These are phyloP conservation scores for Lasius fuliginosus DNA, from an alignment of 2,888 invertebrate species.

Conservation along the genomic window DNA sequence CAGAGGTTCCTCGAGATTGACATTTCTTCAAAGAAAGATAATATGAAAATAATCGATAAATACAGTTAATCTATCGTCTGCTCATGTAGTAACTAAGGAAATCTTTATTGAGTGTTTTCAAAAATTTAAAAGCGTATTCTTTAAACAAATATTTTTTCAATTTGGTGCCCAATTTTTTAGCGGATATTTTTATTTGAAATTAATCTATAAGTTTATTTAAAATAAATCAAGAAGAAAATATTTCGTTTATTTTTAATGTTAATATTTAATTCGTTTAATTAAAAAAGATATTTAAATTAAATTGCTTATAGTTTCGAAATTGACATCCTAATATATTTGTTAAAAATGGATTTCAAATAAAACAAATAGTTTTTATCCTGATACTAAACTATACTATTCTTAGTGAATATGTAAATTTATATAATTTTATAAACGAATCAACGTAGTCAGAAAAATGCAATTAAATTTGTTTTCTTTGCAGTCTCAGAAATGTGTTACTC, in stretches of 20 bases:
- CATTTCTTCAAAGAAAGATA: neutral
- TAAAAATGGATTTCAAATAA: neutral
- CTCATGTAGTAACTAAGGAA: neutral
- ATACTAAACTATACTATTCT: neutral
- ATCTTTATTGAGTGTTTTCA: neutral
- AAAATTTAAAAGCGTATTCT: neutral
- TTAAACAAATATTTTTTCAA: neutral
- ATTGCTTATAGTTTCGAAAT: too few relatives aligned
- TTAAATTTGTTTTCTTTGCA: neutral
- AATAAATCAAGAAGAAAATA: conserved; percentile 3
- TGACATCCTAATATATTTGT: neutral
- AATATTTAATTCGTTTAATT: neutral
- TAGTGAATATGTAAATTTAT: neutral
- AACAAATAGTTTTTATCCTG: neutral
- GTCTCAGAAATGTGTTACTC: neutral
- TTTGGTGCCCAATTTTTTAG: neutral
- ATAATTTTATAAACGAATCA: neutral
- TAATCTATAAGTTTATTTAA: neutral
- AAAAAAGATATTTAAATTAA: neutral
- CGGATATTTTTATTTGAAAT: neutral
- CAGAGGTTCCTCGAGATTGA: conserved; percentile 15
- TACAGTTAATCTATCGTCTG: neutral
- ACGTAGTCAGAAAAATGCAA: neutral
- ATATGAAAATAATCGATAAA: neutral
- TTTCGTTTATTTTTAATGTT: neutral